Evolutionary conservation across 2,113 vertebrate genomes (phyloP).

Genomic region (Oriolus oriolus): DNA sequence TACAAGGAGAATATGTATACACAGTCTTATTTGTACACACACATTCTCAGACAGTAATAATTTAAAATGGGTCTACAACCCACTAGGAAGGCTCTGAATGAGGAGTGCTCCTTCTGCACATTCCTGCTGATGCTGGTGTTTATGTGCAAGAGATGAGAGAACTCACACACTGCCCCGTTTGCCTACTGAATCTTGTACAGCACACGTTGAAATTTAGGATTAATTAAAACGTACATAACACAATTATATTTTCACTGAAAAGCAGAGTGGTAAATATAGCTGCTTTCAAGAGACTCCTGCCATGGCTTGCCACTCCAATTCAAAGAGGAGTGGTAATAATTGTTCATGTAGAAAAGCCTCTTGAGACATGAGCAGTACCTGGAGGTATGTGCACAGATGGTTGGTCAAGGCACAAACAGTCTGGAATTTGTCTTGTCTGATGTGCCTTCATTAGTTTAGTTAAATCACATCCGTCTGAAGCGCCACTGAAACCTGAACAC

Average conservation of each 20-base stretch:
- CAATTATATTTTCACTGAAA: neutral
- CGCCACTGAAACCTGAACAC: constrained; percentile 61
- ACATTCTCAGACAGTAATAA: neutral
- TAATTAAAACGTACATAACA: neutral
- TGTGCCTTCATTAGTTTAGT: constrained; percentile 73
- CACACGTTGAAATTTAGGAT: neutral
- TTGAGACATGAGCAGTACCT: constrained; percentile 80
- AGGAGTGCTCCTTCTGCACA: neutral
- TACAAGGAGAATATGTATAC: neutral
- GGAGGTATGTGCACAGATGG: constrained; percentile 80
- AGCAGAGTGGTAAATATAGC: constrained; percentile 36
- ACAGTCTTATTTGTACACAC: neutral
- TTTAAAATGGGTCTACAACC: neutral
- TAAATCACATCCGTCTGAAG: constrained; percentile 73
- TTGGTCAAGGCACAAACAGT: constrained; percentile 77
- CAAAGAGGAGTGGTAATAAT: constrained; percentile 62
- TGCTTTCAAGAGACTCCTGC: constrained; percentile 54
- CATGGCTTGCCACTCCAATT: constrained; percentile 69
- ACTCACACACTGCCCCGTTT: neutral
- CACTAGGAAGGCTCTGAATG: neutral
- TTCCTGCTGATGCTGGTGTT: neutral
- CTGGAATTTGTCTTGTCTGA: constrained; percentile 81
- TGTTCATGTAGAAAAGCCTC: constrained; percentile 75
- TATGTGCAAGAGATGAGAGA: neutral
- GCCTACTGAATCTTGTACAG: neutral